Evolutionary conservation across 2,888 invertebrate species (phyloP).

Genomic region (Tipula vernalis): DNA sequence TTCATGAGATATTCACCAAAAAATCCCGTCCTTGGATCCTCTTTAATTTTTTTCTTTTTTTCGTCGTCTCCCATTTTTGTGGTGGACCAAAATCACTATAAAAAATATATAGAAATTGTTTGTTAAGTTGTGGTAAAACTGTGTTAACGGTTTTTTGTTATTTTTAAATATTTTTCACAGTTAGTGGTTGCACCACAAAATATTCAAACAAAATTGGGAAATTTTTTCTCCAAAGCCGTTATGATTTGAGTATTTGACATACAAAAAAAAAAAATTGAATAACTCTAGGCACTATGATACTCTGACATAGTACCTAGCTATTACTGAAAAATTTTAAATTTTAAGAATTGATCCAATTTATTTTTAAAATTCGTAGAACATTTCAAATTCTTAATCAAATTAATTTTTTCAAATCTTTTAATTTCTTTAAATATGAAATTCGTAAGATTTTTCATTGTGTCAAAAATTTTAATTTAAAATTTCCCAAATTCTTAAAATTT

Average conservation of each 20-base stretch:
- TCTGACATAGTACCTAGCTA: no score
- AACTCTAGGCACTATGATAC: no score
- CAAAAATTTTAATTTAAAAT: no score
- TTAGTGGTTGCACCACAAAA: background rate
- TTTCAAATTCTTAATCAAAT: no score
- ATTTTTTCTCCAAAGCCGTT: background rate
- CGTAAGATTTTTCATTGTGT: no score
- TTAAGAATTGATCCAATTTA: no score
- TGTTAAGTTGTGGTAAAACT: background rate
- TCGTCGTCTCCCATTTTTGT: background rate
- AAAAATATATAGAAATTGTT: background rate
- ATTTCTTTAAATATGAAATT: no score
- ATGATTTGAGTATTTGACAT: background rate
- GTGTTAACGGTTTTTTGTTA: background rate
- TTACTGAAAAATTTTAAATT: no score
- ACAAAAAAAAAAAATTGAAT: no score
- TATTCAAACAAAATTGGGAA: background rate
- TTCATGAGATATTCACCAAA: slow-evolving; percentile 56
- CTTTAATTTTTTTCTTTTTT: slow-evolving; percentile 29
- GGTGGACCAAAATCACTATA: background rate
- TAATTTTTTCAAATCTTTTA: no score
- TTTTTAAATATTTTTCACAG: background rate
- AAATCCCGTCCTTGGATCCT: slow-evolving; percentile 61
- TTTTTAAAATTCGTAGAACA: no score
- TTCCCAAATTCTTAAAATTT: no score